phyloP scores from a whole-genome alignment of 1,140 invertebrate species.

The Antheraea pernyi region DNA sequence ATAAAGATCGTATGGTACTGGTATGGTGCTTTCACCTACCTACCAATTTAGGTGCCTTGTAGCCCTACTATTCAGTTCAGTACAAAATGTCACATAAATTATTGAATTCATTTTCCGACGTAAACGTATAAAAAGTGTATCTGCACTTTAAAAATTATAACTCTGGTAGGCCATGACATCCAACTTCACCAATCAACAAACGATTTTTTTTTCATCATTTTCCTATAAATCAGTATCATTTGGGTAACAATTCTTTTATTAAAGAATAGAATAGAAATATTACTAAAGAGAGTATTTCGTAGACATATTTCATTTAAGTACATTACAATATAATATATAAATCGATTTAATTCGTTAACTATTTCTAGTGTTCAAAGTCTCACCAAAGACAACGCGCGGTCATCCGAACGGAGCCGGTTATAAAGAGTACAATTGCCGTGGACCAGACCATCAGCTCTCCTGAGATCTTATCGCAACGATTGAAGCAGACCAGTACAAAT shows the following conservation, averaged over 20 bases:
- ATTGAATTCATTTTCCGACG: too few relatives aligned
- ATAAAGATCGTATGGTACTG: too few relatives aligned
- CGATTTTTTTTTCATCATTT: not conserved
- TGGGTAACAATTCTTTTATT: not conserved
- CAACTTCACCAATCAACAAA: not conserved
- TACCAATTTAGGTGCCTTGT: too few relatives aligned
- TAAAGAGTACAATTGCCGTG: not conserved
- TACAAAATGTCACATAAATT: too few relatives aligned
- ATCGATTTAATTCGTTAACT: not conserved
- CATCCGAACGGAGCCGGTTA: not conserved
- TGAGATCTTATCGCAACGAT: not conserved
- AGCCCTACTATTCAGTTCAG: too few relatives aligned
- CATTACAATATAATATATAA: not conserved
- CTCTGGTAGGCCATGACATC: not conserved
- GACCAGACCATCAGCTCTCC: conserved; percentile 17
- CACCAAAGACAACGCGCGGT: not conserved
- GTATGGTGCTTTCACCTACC: too few relatives aligned
- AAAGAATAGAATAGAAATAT: too few relatives aligned
- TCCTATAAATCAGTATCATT: not conserved
- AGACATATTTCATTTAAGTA: not conserved
- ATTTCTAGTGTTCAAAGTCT: not conserved
- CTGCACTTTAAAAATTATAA: not conserved
- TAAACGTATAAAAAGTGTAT: too few relatives aligned
- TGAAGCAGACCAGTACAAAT: not conserved
- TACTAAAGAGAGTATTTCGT: too few relatives aligned